phyloP scores from a whole-genome alignment of 2,797 vertebrate species.

The Parotocinclus haroldoi region DNA sequence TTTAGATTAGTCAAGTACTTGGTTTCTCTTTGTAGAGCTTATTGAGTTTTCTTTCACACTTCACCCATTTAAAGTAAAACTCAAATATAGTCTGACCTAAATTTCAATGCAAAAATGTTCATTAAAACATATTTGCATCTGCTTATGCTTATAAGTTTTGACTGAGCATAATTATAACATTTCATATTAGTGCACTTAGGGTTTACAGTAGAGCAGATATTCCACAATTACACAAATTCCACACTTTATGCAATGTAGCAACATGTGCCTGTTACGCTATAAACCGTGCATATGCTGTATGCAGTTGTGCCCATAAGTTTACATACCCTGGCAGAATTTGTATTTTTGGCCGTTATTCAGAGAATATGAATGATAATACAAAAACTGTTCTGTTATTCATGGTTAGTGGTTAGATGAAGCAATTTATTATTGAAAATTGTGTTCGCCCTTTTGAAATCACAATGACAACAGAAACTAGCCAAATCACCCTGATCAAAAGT shows the following conservation, averaged over 20 bases:
- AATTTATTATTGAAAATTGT: too few species aligned
- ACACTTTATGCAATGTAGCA: conserved; percentile 1
- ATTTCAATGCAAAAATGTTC: conserved; percentile 57
- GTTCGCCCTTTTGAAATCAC: too few species aligned
- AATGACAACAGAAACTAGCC: too few species aligned
- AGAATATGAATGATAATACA: too few species aligned
- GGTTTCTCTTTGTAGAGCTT: conserved; percentile 59
- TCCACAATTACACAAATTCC: conserved; percentile 20
- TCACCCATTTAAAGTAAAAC: conserved; percentile 69
- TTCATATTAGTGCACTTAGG: conserved; percentile 5
- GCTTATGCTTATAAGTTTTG: conserved; percentile 47
- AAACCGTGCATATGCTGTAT: too few species aligned
- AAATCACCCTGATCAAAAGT: too few species aligned
- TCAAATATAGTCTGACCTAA: conserved; percentile 60
- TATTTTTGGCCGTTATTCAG: too few species aligned
- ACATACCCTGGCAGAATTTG: too few species aligned
- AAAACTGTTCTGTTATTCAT: too few species aligned
- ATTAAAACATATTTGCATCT: conserved; percentile 42
- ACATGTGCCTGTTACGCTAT: neutral
- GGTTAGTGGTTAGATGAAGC: too few species aligned
- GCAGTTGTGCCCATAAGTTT: too few species aligned
- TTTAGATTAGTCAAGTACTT: conserved; percentile 67
- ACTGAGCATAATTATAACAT: conserved; percentile 37
- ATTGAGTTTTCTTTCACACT: conserved; percentile 63
- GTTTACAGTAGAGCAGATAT: conserved; percentile 15